These are phyloP conservation scores for Cryptomyrus ogoouensis DNA, from an alignment of 2,113 vertebrate species.

Conservation along the genomic window DNA sequence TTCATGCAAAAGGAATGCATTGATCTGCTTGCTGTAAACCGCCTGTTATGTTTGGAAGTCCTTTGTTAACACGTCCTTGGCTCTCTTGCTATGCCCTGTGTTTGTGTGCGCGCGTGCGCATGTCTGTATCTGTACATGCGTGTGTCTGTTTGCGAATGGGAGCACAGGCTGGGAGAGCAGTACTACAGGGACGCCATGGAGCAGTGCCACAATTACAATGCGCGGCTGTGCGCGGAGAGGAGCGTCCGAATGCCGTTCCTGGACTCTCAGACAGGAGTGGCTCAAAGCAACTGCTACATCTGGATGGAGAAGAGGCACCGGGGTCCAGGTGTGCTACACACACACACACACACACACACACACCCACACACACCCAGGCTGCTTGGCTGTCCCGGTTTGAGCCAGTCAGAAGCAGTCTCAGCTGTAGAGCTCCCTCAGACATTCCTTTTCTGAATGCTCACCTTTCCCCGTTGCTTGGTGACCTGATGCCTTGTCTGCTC, in stretches of 20 bases:
- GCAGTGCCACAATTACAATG: conserved; percentile 95
- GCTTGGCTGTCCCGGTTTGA: not conserved
- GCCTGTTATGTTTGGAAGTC: not conserved
- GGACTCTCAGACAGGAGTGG: conserved; percentile 93
- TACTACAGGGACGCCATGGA: conserved; percentile 96
- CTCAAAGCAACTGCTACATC: conserved; percentile 97
- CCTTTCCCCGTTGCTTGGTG: not conserved
- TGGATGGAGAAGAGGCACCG: conserved; percentile 98
- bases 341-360: not conserved
- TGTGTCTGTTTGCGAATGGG: conserved; percentile 24
- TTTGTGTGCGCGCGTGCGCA: not conserved
- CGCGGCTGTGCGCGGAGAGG: conserved; percentile 86
- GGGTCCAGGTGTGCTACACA: conserved; percentile 68
- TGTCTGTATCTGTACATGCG: not conserved
- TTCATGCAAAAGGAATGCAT: not conserved
- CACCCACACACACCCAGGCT: not conserved
- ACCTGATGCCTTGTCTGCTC: not conserved
- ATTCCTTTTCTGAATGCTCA: not conserved
- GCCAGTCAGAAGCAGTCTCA: not conserved
- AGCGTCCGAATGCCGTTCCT: conserved; percentile 93
- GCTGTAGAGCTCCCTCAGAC: not conserved
- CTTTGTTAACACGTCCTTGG: not conserved
- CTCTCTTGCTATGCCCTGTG: conserved; percentile 12
- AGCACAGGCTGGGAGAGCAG: conserved; percentile 81
- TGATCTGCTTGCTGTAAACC: not conserved